phyloP scores from a whole-genome alignment of 2,888 invertebrate genomes.

The Meganola albula region DNA sequence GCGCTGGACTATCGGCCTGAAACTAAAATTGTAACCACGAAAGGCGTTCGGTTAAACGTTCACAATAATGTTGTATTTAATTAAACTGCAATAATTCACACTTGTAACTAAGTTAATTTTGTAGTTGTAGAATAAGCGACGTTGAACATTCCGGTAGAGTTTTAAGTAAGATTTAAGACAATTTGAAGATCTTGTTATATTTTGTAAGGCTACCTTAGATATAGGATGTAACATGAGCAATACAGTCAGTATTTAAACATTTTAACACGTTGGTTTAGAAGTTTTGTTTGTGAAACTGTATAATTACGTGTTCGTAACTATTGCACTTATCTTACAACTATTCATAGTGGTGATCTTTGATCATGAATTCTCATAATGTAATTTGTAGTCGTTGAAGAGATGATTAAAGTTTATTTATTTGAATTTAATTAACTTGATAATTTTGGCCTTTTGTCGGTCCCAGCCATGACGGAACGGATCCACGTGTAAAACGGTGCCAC shows the following conservation, averaged over 20 bases:
- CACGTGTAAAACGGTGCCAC: too few species aligned
- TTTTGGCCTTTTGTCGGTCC: too few species aligned
- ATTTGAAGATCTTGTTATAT: constrained; percentile 18
- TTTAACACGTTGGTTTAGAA: constrained; percentile 22
- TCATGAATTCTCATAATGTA: constrained; percentile 43
- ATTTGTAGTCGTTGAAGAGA: constrained; percentile 63
- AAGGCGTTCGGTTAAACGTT: too few species aligned
- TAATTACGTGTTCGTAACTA: constrained; percentile 28
- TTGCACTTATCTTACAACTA: constrained; percentile 39
- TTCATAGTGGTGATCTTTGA: constrained; percentile 34
- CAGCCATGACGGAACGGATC: too few species aligned
- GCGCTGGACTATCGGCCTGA: too few species aligned
- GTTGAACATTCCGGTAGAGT: constrained; percentile 24
- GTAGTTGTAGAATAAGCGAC: constrained; percentile 15
- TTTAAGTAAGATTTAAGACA: constrained; percentile 22
- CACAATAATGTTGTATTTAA: constrained; percentile 8
- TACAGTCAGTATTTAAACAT: constrained; percentile 53
- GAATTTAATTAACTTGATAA: constrained; percentile 51
- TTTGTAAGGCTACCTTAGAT: constrained; percentile 28
- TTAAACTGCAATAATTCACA: constrained; percentile 19
- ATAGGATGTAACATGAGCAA: constrained; percentile 56
- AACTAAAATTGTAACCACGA: too few species aligned
- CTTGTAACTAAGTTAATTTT: constrained; percentile 18
- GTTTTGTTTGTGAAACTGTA: constrained; percentile 19
- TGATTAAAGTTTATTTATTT: constrained; percentile 75